Evolutionary conservation across 2,113 vertebrate species (phyloP).

Genomic region (Jaculus jaculus): DNA sequence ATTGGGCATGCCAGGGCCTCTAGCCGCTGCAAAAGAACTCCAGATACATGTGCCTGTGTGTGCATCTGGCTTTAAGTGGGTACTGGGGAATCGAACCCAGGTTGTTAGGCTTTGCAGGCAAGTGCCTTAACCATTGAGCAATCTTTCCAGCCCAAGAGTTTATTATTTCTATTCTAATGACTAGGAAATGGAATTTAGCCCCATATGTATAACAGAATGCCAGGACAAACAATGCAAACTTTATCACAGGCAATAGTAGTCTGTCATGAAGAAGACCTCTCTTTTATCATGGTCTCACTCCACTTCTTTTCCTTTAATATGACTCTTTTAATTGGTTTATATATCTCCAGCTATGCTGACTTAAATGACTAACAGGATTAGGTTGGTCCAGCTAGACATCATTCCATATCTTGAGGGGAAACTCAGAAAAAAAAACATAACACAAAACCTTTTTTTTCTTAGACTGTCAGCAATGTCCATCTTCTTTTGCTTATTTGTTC

Average conservation of each 20-base stretch:
- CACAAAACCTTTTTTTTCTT: background rate
- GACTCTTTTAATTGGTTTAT: background rate
- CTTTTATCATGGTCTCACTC: background rate
- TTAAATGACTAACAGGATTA: background rate
- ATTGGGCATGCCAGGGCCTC: too few relatives aligned
- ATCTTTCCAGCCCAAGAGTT: background rate
- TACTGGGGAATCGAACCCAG: too few relatives aligned
- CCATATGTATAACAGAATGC: background rate
- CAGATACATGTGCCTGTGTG: too few relatives aligned
- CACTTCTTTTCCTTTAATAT: background rate
- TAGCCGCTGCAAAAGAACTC: too few relatives aligned
- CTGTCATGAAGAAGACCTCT: background rate
- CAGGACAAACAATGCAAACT: background rate
- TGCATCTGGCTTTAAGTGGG: too few relatives aligned
- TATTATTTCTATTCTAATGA: conserved; percentile 43
- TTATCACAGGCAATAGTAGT: background rate
- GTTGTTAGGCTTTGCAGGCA: too few relatives aligned
- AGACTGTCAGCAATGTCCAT: background rate
- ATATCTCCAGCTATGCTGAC: background rate
- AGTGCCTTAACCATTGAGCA: too few relatives aligned
- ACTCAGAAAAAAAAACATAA: background rate
- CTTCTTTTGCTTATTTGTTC: background rate
- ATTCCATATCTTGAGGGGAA: background rate
- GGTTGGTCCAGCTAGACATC: background rate
- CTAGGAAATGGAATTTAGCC: conserved; percentile 2